Evolutionary conservation across 2,888 invertebrate species (phyloP), one percentile per base, ranked within the genome.

Genomic region (Formica aserva): DNA sequence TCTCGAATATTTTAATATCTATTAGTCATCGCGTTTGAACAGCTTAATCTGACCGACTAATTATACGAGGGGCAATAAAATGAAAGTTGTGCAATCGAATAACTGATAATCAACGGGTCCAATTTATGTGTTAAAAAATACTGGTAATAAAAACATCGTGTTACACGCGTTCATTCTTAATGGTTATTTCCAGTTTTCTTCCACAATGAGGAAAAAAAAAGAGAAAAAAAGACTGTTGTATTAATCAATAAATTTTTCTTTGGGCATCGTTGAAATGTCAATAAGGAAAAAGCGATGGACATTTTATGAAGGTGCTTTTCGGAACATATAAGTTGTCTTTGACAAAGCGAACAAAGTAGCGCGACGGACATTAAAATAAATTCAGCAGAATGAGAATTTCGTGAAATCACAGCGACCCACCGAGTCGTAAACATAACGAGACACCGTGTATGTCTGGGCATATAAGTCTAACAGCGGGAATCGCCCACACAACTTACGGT

Each of bases 401-500:
- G 15, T 62, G 82, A 82, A 82, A 80, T 32, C 76, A 18, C 13
- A 60, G 45, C 32, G 85, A 48, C 60, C 48, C 72, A 45, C n/a
- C 52, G 52, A 52, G 52, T 52, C 52, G 52, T 55, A 65, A 22
- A 32, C 60, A 72, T 77, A 87, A 83, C 80, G 86, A 80, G 60
- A 77, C 75, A 66, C 4, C 65, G 75, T 45, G 29, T 32, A 66
- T 75, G 60, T 60, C 60, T 66, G 83, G 9, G 67, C 62, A 83
- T 82, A 62, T 65, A 75, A 83, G 82, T 63, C 83, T 85, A 90
- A 89, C 87, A 85, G 87, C 74, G 89, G 65, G 86, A 63, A 67
- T 85, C 92, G 91, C 92, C 91, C 90, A 91, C 91, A 82, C 85
- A 65, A 71, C 66, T 87, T 82, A 82, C 89, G 84, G 87, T 86